A percentile compares a stretch with the other conserved stretches of the same genome.
Evolutionary conservation across 2,888 invertebrate genomes (phyloP).

Genomic region (Caenorhabditis drosophilae): DNA sequence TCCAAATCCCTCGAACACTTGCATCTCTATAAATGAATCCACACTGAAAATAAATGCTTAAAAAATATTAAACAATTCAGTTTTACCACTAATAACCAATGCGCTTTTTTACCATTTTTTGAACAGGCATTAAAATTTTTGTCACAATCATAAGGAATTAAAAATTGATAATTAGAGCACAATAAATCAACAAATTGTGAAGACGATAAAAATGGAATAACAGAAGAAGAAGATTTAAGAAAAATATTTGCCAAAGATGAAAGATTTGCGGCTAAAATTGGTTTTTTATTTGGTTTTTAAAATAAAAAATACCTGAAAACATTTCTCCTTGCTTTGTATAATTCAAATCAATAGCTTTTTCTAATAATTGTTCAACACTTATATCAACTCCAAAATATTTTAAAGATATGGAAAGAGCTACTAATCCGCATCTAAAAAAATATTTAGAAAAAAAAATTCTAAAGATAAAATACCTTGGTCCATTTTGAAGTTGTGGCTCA

Average conservation of each 20-base stretch:
- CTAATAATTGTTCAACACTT: slow-evolving; percentile 73
- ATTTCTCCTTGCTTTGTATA: slow-evolving; percentile 87
- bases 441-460: neutral
- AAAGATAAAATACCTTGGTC: slow-evolving; percentile 17
- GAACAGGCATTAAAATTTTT: slow-evolving; percentile 58
- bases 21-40: too few relatives aligned
- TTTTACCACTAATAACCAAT: slow-evolving; percentile 62
- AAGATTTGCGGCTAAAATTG: slow-evolving; percentile 47
- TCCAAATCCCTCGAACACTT: too few relatives aligned
- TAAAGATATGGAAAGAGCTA: slow-evolving; percentile 39
- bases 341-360: slow-evolving; percentile 75
- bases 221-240: slow-evolving; percentile 13
- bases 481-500: slow-evolving; percentile 26
- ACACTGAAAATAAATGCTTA: too few relatives aligned
- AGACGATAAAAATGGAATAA: slow-evolving; percentile 25
- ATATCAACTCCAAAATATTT: slow-evolving; percentile 52
- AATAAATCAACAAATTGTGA: slow-evolving; percentile 15
- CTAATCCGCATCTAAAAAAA: slow-evolving; percentile 43
- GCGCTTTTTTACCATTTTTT: slow-evolving; percentile 54
- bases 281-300: too few relatives aligned
- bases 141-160: slow-evolving; percentile 66
- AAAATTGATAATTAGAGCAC: slow-evolving; percentile 18
- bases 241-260: slow-evolving; percentile 34
- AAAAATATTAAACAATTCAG: neutral
- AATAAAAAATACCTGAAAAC: slow-evolving; percentile 70